phyloP scores from a whole-genome alignment of 2,113 vertebrate genomes.

The Pionites leucogaster region DNA sequence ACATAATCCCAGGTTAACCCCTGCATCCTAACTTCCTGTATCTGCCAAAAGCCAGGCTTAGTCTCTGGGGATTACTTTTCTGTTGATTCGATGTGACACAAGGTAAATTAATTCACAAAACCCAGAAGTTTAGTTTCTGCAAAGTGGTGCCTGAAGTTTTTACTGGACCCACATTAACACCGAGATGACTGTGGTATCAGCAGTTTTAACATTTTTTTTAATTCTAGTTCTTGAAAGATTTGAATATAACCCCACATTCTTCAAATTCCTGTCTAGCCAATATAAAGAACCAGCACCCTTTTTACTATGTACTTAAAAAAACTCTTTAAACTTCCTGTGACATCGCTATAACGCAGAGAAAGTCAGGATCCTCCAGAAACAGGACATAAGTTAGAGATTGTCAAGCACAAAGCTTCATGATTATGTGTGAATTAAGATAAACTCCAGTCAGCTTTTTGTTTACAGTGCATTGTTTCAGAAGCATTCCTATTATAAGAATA shows the following conservation, averaged over 20 bases:
- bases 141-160: background rate
- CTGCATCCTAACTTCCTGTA: background rate
- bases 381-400: background rate
- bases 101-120: background rate
- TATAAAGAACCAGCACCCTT: background rate
- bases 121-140: background rate
- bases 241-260: background rate
- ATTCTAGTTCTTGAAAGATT: background rate
- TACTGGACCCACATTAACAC: background rate
- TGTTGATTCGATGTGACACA: background rate
- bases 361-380: background rate
- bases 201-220: background rate
- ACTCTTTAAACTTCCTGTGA: background rate
- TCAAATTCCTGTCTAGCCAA: background rate
- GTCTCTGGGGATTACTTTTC: background rate
- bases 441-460: background rate
- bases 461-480: background rate
- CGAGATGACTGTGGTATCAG: background rate
- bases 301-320: background rate
- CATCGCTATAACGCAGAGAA: background rate
- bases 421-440: background rate
- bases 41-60: background rate
- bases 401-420: background rate
- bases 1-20: background rate
- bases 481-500: background rate